Evolutionary conservation across 2,888 invertebrate genomes (phyloP).

Genomic region (Cataglyphis rosenhaueri): DNA sequence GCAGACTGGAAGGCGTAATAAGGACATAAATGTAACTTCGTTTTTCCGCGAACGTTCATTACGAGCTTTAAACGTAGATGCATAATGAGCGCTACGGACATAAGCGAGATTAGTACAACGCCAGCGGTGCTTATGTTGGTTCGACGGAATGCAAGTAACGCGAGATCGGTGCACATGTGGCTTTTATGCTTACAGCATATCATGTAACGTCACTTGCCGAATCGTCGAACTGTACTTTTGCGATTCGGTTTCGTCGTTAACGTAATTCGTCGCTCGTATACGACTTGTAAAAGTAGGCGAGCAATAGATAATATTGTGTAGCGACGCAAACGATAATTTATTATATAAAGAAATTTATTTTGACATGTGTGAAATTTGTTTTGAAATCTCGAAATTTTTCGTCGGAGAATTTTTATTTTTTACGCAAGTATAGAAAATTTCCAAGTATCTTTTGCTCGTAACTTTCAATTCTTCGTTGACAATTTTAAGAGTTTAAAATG

Average conservation of each 20-base stretch:
- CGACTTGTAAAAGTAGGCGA: conserved; percentile 3
- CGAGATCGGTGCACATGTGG: conserved; percentile 62
- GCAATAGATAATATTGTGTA: not conserved
- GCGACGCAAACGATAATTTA: not conserved
- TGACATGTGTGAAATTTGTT: not conserved
- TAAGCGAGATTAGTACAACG: conserved; percentile 56
- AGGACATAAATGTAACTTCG: conserved; percentile 25
- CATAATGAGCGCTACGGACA: conserved; percentile 42
- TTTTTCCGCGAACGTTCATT: conserved; percentile 48
- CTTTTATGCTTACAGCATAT: conserved; percentile 68
- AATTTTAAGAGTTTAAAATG: not conserved
- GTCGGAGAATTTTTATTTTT: not conserved
- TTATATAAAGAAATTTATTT: not conserved
- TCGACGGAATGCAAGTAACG: conserved; percentile 71
- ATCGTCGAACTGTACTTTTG: conserved; percentile 27
- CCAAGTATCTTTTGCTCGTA: not conserved
- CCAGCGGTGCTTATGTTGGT: conserved; percentile 51
- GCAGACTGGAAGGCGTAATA: conserved; percentile 32
- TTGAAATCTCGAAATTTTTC: not conserved
- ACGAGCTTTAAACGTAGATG: conserved; percentile 37
- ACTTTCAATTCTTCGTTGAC: not conserved
- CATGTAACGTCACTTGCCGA: conserved; percentile 57
- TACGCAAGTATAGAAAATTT: not conserved
- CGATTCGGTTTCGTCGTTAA: conserved; percentile 55
- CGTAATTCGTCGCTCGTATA: not conserved